Base-by-base conservation (phyloP, 2,113 vertebrate genomes). In the Microtus oregoni region DNA sequence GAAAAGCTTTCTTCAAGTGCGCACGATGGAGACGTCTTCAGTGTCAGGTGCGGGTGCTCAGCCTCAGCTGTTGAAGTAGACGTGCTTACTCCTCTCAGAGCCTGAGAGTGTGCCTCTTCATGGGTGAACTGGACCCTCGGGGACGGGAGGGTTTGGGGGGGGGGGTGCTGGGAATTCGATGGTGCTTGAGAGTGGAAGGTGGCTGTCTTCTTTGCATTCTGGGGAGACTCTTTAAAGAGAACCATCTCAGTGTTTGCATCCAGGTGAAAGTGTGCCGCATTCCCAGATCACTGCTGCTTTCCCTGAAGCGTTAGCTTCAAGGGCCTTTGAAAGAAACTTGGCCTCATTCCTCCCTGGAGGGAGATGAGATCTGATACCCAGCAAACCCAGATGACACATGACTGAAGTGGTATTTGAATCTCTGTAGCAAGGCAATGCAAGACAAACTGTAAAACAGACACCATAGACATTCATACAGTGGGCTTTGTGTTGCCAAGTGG, bases 361-460 rank as follows among this genome's bases (percentile, higher is more conserved):
- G 92, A 79, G 78, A 67, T 61, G 92, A 91, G 65, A 28, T 90
- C 91, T 61, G 0, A 22, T 76, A 68, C 89, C 61, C 95, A 47
- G 92, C 93, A 93, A 76, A 2, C 58, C 30, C 86, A 95, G 81
- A 75, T 47, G 86, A 38, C 15, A 58, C 89, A 91, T 95, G 89
- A 79, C 38, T 26, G 4, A 97, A 96, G 90, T 65, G 86, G 32
- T 96, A 15, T 81, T 94, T 94, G 92, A 91, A 86, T 94, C 67
- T 79, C 89, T 61, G 47, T 92, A 82, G 76, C 24, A 86, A 96
- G 61, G 70, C 24, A 10, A 90, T 93, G 75, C 93, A 79, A 92
- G 87, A 68, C 61, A 85, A 89, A 7, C 32, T 94, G 32, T 52
- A 88, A 61, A 94, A 70, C 58, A 81, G 70, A 72, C 17, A 41